A percentile compares a stretch with the other conserved stretches of the same genome.
Conservation (phyloP, 2,888 invertebrate genomes). For the Drosophila fulvimacula region DNA sequence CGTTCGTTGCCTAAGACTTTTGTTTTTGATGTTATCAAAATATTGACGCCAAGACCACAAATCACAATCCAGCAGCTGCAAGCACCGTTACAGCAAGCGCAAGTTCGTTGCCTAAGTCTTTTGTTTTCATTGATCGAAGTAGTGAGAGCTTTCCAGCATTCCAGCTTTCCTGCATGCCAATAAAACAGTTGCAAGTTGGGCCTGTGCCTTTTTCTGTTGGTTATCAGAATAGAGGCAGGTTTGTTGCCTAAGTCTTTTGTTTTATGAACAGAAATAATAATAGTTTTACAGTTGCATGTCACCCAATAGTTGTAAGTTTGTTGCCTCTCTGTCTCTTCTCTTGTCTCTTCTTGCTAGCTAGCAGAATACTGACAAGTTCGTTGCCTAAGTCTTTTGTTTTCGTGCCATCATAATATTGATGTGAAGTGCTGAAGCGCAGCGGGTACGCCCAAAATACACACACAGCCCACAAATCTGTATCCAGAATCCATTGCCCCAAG, state of each 20-base stretch:
- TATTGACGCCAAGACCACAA: slow-evolving; percentile 18
- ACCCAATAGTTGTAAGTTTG: slow-evolving; percentile 33
- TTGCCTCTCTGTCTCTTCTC: slow-evolving; percentile 40
- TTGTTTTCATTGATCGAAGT: slow-evolving; percentile 6
- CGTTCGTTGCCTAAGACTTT: slow-evolving; percentile 74
- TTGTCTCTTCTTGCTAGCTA: slow-evolving; percentile 21
- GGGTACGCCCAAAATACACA: slow-evolving; percentile 25
- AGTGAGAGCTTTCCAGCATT: slow-evolving; percentile 4
- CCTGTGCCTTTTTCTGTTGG: slow-evolving; percentile 18
- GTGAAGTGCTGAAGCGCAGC: slow-evolving; percentile 39
- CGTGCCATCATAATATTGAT: slow-evolving; percentile 48
- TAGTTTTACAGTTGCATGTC: not conserved
- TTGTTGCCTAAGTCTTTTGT: slow-evolving; percentile 43
- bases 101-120: slow-evolving; percentile 30
- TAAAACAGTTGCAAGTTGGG: slow-evolving; percentile 12
- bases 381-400: slow-evolving; percentile 42
- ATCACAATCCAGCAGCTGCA: slow-evolving; percentile 13
- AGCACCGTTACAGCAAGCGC: slow-evolving; percentile 8
- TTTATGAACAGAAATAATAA: not conserved
- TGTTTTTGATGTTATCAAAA: slow-evolving; percentile 39
- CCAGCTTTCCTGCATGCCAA: slow-evolving; percentile 12
- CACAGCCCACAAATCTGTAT: slow-evolving; percentile 4
- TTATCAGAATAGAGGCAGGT: slow-evolving; percentile 20
- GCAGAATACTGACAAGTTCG: slow-evolving; percentile 24
- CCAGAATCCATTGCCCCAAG: slow-evolving; percentile 12